Evolutionary conservation across 2,888 invertebrate genomes (phyloP), one percentile per base, ranked within the genome.

Genomic region (Seira sanloemensis): DNA sequence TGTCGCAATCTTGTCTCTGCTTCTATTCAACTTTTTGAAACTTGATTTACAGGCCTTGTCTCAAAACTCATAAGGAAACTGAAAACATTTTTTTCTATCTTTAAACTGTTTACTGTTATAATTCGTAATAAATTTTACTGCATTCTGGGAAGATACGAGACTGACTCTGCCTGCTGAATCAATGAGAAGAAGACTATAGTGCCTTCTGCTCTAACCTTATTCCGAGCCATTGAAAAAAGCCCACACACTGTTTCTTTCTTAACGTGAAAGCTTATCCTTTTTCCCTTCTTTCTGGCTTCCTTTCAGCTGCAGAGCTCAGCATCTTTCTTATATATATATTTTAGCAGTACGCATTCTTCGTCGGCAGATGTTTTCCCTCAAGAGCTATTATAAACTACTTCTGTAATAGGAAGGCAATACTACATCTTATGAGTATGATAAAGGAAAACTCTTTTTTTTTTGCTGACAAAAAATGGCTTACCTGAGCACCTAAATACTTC

Each of bases 331-430:
- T 37, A n/a, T n/a, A n/a, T n/a, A n/a, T 12, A 37, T 37, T 37
- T 58, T 18, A 18, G 58, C 18, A 62, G 23, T 62, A 66, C 54
- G 26, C 72, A 78, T 50, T 77, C 58, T 73, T 66, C 54, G 16
- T 46, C 69, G 82, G 82, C 82, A 82, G 82, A 82, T 82, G 83
- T 83, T 83, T 83, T 78, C 77, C 73, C 83, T 83, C 65, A 77
- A 73, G 83, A 67, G 78, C 58, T 27, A 83, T 78, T 67, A 77
- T 78, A 58, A 58, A 58, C 58, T 72, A 23, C 67, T 54, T 72
- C 18, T 66, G 62, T 75, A 65, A 24, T 69, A 66, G 58, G 58
- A 58, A 58, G 58, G 54, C 50, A 23, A 58, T 68, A 72, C 83
- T 58, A 78, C 27, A 73, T 66, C 68, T 83, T 77, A 66, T 37